phyloP scores from a whole-genome alignment of 2,113 vertebrate species.

The Mustelus asterias region DNA sequence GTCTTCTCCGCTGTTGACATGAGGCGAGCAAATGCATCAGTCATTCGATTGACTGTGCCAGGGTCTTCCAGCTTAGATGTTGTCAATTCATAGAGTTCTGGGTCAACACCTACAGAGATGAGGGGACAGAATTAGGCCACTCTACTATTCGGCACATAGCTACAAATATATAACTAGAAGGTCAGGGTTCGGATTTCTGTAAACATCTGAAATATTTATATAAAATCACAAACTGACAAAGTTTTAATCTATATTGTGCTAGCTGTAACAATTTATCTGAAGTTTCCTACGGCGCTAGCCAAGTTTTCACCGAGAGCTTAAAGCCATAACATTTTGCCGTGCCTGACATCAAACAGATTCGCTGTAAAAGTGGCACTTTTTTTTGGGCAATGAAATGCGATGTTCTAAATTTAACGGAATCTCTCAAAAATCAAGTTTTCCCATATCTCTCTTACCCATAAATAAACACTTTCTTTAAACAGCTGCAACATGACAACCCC shows the following conservation, averaged over 20 bases:
- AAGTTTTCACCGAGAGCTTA: not conserved
- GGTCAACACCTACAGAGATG: slow-evolving; percentile 81
- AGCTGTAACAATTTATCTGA: not conserved
- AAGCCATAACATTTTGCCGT: not conserved
- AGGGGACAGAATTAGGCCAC: slow-evolving; percentile 55
- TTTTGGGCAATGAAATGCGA: not conserved
- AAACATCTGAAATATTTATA: slow-evolving; percentile 62
- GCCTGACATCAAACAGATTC: not conserved
- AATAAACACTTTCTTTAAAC: not conserved
- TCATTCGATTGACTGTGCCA: slow-evolving; percentile 64
- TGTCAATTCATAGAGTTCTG: slow-evolving; percentile 90
- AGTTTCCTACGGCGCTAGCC: not conserved
- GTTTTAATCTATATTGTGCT: not conserved
- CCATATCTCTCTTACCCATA: not conserved
- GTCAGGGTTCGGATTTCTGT: slow-evolving; percentile 52
- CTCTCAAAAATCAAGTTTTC: not conserved
- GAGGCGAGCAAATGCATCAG: slow-evolving; percentile 85
- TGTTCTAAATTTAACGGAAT: not conserved
- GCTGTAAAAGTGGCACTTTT: not conserved
- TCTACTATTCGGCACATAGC: too few species aligned
- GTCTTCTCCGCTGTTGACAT: slow-evolving; percentile 97
- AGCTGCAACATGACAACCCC: not conserved
- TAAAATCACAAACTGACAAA: not conserved
- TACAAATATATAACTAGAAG: slow-evolving; percentile 37
- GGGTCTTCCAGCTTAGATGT: slow-evolving; percentile 82